Conservation (phyloP, 2,888 invertebrate species). For the Lymantria monacha region DNA sequence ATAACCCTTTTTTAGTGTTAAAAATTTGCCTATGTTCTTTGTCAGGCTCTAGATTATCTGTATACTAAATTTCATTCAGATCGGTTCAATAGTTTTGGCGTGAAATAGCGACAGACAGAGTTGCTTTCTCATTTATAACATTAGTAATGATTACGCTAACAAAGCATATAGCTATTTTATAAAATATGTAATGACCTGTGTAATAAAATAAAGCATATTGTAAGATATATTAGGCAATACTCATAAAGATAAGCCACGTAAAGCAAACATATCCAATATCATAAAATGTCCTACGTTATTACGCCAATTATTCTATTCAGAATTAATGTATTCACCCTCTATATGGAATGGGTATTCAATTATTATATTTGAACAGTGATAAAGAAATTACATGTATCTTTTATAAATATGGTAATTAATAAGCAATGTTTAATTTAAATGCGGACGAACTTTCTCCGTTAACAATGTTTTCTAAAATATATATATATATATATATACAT, state of each 20-base stretch:
- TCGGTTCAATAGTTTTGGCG: no score
- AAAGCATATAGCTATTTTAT: no score
- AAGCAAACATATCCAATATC: constrained; percentile 39
- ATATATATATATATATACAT: no score
- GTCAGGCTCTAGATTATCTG: no score
- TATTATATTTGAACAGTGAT: constrained; percentile 13
- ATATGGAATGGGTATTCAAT: constrained; percentile 25
- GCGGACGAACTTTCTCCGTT: background rate
- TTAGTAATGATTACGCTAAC: no score
- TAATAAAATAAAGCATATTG: background rate
- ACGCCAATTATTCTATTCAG: constrained; percentile 43
- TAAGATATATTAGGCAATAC: constrained; percentile 36
- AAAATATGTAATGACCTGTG: no score
- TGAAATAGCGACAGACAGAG: no score
- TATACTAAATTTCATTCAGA: no score
- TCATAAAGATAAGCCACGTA: constrained; percentile 41
- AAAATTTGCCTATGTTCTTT: no score
- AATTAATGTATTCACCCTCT: constrained; percentile 53
- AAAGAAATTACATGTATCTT: constrained; percentile 23
- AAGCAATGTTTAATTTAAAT: constrained; percentile 13
- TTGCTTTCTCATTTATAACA: no score
- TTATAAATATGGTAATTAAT: constrained; percentile 19
- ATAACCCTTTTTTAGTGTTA: no score
- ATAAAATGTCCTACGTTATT: constrained; percentile 50
- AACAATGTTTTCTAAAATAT: no score